These are phyloP conservation scores for Microcebus tavaratra DNA, from an alignment of 2,113 vertebrate species.

Conservation along the genomic window DNA sequence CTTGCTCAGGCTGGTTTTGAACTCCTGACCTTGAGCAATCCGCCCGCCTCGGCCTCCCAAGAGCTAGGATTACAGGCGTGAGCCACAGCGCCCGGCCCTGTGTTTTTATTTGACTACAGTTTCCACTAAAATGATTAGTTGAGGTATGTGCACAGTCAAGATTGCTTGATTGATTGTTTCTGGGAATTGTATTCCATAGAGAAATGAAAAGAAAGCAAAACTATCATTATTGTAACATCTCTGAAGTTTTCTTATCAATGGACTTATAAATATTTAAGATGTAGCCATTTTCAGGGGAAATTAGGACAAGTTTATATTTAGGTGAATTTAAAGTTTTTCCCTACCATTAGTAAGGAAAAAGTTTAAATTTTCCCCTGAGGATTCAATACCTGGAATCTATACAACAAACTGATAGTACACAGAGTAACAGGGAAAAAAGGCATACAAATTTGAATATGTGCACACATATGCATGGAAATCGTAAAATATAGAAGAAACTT, in stretches of 20 bases:
- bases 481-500: neutral
- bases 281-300: neutral
- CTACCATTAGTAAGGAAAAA: neutral
- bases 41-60: too few species aligned
- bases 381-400: neutral
- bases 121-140: constrained; percentile 12
- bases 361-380: neutral
- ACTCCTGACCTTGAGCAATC: too few species aligned
- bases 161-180: constrained; percentile 8
- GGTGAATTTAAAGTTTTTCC: constrained; percentile 23
- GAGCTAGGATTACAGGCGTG: too few species aligned
- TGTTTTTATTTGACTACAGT: neutral
- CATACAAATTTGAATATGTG: neutral
- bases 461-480: neutral
- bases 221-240: neutral
- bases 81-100: too few species aligned
- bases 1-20: too few species aligned
- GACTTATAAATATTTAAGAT: neutral
- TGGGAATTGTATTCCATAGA: neutral
- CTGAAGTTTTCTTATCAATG: neutral
- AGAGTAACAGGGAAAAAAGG: neutral
- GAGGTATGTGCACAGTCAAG: neutral
- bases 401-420: neutral
- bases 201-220: constrained; percentile 30
- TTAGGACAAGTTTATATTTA: constrained; percentile 22